Conservation (phyloP, 2,797 vertebrate species). For the Buceros bicornis region DNA sequence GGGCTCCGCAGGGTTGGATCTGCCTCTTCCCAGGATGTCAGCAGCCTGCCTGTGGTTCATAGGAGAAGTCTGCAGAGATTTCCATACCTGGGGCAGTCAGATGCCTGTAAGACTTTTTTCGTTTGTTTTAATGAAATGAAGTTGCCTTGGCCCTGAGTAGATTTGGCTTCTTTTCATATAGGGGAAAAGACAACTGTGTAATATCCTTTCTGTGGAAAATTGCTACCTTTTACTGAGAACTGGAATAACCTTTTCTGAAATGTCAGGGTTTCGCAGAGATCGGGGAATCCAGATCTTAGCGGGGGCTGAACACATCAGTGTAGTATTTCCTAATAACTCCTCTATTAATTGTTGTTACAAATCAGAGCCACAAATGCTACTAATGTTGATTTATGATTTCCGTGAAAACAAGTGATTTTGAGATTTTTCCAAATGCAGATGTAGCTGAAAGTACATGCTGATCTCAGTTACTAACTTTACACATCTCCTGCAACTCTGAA, state of each 20-base stretch:
- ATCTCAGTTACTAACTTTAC: neutral
- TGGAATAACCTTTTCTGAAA: slow-evolving; percentile 23
- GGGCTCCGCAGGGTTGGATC: neutral
- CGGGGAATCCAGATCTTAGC: neutral
- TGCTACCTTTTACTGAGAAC: neutral
- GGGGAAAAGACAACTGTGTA: neutral
- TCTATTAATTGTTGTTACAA: neutral
- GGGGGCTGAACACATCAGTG: neutral
- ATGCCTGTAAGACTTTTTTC: neutral
- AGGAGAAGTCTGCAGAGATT: neutral
- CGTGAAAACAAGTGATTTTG: neutral
- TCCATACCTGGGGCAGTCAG: neutral
- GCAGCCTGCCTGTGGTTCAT: neutral
- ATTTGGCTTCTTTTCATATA: neutral
- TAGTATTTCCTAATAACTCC: neutral
- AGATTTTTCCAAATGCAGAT: neutral
- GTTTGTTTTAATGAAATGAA: neutral
- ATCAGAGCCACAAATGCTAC: neutral
- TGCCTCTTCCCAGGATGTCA: neutral
- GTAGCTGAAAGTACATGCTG: neutral
- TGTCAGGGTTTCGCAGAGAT: neutral
- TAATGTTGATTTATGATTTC: neutral
- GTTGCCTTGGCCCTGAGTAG: neutral
- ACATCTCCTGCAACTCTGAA: neutral
- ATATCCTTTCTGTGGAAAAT: neutral